Conservation (phyloP, 2,113 vertebrate species). For the Amazona vittata region DNA sequence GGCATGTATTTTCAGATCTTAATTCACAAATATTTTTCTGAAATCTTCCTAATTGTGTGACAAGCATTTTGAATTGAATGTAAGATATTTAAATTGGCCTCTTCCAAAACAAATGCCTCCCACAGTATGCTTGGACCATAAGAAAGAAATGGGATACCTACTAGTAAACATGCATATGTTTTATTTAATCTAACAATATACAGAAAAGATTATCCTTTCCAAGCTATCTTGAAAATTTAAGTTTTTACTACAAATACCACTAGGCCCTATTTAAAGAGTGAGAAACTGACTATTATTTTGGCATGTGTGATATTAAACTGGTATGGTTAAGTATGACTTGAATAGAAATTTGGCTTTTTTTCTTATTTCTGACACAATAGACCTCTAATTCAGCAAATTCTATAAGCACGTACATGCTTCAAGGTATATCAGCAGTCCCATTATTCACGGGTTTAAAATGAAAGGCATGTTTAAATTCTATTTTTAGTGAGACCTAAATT, state of each 20-base stretch:
- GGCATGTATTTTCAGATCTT: neutral
- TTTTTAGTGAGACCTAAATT: neutral
- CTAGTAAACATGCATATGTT: neutral
- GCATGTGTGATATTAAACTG: neutral
- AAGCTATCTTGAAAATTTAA: neutral
- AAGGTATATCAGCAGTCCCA: neutral
- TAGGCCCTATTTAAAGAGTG: neutral
- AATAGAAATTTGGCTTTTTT: neutral
- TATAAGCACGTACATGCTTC: neutral
- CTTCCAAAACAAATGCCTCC: neutral
- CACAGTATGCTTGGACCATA: neutral
- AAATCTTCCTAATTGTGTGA: neutral
- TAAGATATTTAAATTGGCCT: neutral
- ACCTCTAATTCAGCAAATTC: neutral
- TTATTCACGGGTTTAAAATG: neutral
- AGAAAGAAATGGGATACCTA: neutral
- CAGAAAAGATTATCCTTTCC: neutral
- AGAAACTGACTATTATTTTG: neutral
- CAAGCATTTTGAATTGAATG: neutral
- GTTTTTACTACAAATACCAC: neutral
- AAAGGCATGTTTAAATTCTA: neutral
- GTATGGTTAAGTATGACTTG: neutral
- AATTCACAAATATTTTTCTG: neutral
- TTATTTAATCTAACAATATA: neutral
- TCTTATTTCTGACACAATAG: neutral